These are phyloP conservation scores for Drosophila leontia DNA, from an alignment of 1,140 invertebrate species.

Conservation along the genomic window DNA sequence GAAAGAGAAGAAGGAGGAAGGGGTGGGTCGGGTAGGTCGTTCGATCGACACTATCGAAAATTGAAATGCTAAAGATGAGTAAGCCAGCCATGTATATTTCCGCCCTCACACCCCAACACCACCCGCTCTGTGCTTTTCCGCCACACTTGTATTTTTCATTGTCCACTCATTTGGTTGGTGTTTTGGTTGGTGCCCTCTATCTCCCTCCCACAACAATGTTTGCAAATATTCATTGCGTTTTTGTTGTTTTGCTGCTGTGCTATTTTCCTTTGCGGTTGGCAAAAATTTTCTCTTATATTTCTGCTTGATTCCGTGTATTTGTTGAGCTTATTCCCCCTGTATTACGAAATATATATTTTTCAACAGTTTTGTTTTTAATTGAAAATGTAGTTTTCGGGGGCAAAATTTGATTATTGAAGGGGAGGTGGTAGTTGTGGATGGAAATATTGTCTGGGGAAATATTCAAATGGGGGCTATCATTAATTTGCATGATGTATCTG, in stretches of 20 bases:
- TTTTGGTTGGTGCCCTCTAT: background rate
- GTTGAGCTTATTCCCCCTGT: constrained; percentile 9
- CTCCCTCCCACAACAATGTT: constrained; percentile 10
- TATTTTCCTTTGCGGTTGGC: constrained; percentile 30
- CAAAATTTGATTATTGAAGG: constrained; percentile 21
- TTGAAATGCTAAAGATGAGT: constrained; percentile 74
- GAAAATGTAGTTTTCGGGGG: constrained; percentile 15
- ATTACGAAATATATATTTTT: constrained; percentile 61
- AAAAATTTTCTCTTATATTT: constrained; percentile 52
- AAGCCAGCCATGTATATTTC: constrained; percentile 8
- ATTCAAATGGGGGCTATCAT: constrained; percentile 1
- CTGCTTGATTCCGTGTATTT: constrained; percentile 22
- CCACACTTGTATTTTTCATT: constrained; percentile 23
- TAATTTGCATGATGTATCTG: constrained; percentile 1
- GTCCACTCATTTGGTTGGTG: constrained; percentile 32
- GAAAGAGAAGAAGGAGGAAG: background rate
- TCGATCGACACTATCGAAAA: constrained; percentile 56
- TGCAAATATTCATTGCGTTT: constrained; percentile 16
- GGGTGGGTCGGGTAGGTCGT: too few species aligned
- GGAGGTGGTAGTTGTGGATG: too few species aligned
- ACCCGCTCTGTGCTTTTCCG: background rate
- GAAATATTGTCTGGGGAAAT: constrained; percentile 1
- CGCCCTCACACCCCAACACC: background rate
- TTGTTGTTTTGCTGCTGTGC: background rate
- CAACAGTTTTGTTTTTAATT: constrained; percentile 52